Base-by-base conservation (phyloP, 2,797 vertebrate genomes). In the Gymnothorax reevesii region DNA sequence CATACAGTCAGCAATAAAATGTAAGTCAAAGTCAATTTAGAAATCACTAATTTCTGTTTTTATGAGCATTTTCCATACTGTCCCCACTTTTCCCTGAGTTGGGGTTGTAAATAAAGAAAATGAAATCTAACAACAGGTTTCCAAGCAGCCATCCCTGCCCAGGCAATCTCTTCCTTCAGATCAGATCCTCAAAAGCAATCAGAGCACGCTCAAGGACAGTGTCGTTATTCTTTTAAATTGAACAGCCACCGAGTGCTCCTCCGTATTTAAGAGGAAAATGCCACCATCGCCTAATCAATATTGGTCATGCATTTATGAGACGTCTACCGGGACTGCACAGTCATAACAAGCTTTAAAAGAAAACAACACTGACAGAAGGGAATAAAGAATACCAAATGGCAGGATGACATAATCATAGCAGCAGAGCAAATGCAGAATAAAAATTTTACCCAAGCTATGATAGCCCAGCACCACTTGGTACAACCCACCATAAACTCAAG, bases 181-280 rank as follows among this genome's bases (percentile, higher is more conserved):
- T 86, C 52, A 83, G 49, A 8, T 64, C 87, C 80, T 57, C 33
- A 83, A 85, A 88, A 75, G 85, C 84, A 86, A 88, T 88, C 87
- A 42, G 79, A 89, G 83, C 84, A 86, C 88, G 84, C 83, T 73
- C 52, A 83, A 64, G 85, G 60, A 86, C 20, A 84, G 7, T 25
- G 83, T 87, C 22, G 52, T 84, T 89, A 84, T 69, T 87, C 84
- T 84, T 86, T 59, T 71, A 87, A 85, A 88, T 87, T 88, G 83
- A 89, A 89, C 60, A 84, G n/a, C 33, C 57, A 84, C 80, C 84
- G 84, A 86, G 85, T 13, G 59, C 82, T 79, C 84, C 66, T 80
- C 71, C n/a, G 82, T 25, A 83, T 27, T 20, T 52, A 54, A 64
- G 84, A 86, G 85, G 7, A 69, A 85, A 83, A 84, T 75, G 73